Percentiles rank a stretch among this genome's conserved stretches.
Evolutionary conservation across 2,888 invertebrate genomes (phyloP).

Genomic region (Antitype chi): DNA sequence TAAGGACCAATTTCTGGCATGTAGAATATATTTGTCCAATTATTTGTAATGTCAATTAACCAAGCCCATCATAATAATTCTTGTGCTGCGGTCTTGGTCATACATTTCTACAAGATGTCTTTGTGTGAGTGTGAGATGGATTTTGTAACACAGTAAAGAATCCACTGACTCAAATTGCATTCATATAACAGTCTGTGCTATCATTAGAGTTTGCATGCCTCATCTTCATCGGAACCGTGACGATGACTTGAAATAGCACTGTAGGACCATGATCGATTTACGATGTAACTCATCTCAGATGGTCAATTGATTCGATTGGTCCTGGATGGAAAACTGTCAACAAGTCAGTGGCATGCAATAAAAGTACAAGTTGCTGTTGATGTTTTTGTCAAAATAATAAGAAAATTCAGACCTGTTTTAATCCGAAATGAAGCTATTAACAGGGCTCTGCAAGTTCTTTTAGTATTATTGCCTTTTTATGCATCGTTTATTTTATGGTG

Average conservation of each 20-base stretch:
- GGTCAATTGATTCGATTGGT: slow-evolving; percentile 9
- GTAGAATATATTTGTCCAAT: neutral
- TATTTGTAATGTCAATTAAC: slow-evolving; percentile 10
- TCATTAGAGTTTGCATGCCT: slow-evolving; percentile 37
- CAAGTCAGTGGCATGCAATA: neutral
- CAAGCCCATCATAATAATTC: neutral
- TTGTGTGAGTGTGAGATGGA: neutral
- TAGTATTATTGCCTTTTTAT: slow-evolving; percentile 31
- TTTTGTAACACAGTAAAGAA: slow-evolving; percentile 26
- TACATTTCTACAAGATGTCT: slow-evolving; percentile 1
- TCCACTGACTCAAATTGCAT: slow-evolving; percentile 27
- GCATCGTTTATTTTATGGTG: slow-evolving; percentile 20
- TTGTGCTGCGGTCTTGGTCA: neutral
- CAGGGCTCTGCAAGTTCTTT: slow-evolving; percentile 11
- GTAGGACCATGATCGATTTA: slow-evolving; percentile 13
- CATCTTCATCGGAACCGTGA: slow-evolving; percentile 23
- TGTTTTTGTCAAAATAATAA: neutral
- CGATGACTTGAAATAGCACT: slow-evolving; percentile 18
- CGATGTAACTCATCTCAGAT: slow-evolving; percentile 2
- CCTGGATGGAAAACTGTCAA: neutral
- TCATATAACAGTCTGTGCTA: slow-evolving; percentile 3
- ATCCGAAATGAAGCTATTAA: slow-evolving; percentile 38
- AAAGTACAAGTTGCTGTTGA: slow-evolving; percentile 5
- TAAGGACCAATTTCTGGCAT: neutral
- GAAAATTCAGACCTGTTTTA: slow-evolving; percentile 14